Base-by-base conservation (phyloP, 2,797 vertebrate species). In the Gobionotothen gibberifrons region DNA sequence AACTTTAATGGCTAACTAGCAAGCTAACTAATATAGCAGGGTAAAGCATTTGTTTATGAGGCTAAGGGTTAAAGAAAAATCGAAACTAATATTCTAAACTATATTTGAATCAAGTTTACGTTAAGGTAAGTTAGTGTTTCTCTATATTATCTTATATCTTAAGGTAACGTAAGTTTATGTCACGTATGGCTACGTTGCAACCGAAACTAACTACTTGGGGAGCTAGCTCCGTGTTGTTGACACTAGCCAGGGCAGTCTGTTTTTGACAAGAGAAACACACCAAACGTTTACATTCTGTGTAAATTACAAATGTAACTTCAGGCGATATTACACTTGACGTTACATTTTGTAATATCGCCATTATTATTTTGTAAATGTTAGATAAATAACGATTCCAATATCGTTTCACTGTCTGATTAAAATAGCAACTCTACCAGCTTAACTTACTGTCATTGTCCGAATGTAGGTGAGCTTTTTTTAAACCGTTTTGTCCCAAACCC, bases 1-100 rank as follows among this genome's bases (percentile, higher is more conserved):
- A 88, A 90, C 82, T 91, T 91, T 84, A 75, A 76, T 76, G 48
- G 88, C 85, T 83, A 85, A 83, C 80, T 80, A 87, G 79, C 78
- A 54, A 70, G 81, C 86, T 81, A 81, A 72, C 80, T 76, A 66
- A 43, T 59, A 74, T 62, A 85, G 81, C 87, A 54, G 59, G 72
- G 85, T 57, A 71, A 77, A 22, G 4, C 26, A 11, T 63, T 44
- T 69, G 42, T 73, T 76, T 76, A 8, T 15, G 4, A 47, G 5
- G 44, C 13, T 68, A 0, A 39, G 19, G 22, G 9, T 36, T 19
- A 21, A 47, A 17, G 5, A 4, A 57, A 72, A 39, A 0, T 2
- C 3, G 1, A 26, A 49, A 29, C 7, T 1, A 21, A 15, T 22
- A 14, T 13, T 15, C 1, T 12, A 2, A 13, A 15, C 3, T 5